Conservation (phyloP, 2,888 invertebrate genomes). For the Leptinotarsa rubiginosa region DNA sequence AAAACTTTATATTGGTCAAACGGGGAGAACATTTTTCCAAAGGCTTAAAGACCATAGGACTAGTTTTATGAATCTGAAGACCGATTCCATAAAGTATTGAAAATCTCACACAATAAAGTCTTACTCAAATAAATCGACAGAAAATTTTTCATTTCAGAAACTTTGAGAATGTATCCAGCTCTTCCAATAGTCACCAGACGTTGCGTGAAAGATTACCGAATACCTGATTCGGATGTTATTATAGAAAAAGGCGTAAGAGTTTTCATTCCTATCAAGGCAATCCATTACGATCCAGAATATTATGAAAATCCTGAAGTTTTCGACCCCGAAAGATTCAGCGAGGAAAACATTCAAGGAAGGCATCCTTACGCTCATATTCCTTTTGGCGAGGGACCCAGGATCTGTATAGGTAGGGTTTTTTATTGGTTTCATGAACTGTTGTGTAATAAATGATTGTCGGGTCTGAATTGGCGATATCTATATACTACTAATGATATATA, state of each 20-base stretch:
- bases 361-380: constrained; percentile 44
- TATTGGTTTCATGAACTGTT: too few species aligned
- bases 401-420: constrained; percentile 43
- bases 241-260: constrained; percentile 43
- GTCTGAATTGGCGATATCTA: too few species aligned
- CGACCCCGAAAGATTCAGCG: constrained; percentile 48
- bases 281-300: constrained; percentile 44
- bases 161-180: constrained; percentile 45
- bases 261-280: constrained; percentile 40
- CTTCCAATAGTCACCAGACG: constrained; percentile 40
- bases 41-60: too few species aligned
- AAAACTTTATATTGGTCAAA: too few species aligned
- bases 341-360: constrained; percentile 40
- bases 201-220: constrained; percentile 44
- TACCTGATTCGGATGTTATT: constrained; percentile 41
- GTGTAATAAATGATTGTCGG: too few species aligned
- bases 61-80: too few species aligned
- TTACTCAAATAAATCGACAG: too few species aligned
- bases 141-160: constrained; percentile 39
- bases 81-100: too few species aligned
- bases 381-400: constrained; percentile 48
- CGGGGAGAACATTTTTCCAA: too few species aligned
- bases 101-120: too few species aligned
- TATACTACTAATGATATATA: too few species aligned
- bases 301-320: constrained; percentile 44